Evolutionary conservation across 2,888 invertebrate genomes (phyloP).

Genomic region (Chironomus riparius): DNA sequence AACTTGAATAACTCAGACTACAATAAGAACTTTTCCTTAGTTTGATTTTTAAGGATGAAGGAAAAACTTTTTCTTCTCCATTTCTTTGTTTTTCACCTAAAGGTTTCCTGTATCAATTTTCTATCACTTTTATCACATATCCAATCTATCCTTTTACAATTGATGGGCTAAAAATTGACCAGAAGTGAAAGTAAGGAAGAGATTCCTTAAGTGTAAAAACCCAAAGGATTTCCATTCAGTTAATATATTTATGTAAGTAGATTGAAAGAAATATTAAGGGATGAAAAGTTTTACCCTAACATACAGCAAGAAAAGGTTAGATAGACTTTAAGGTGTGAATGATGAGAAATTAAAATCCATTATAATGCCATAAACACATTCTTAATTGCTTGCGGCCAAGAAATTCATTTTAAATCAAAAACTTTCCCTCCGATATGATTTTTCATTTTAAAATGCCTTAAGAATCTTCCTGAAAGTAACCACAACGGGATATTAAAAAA

Average conservation of each 20-base stretch:
- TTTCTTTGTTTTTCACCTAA: neutral
- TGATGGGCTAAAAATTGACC: neutral
- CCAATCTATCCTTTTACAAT: neutral
- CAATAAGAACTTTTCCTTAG: neutral
- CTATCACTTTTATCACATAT: neutral
- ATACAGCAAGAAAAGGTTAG: neutral
- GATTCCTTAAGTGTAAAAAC: too few species aligned
- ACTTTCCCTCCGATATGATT: neutral
- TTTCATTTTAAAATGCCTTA: neutral
- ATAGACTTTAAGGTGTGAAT: slow-evolving; percentile 10
- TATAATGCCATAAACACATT: slow-evolving; percentile 8
- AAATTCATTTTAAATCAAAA: neutral
- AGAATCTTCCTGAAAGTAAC: neutral
- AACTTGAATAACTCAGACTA: neutral
- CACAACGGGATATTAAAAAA: neutral
- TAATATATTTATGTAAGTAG: neutral
- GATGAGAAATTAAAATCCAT: slow-evolving; percentile 10
- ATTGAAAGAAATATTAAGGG: slow-evolving; percentile 11
- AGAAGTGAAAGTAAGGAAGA: neutral
- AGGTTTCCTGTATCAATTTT: slow-evolving; percentile 21
- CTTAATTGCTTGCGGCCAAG: slow-evolving; percentile 16
- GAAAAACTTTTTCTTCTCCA: neutral
- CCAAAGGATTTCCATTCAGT: too few species aligned
- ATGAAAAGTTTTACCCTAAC: slow-evolving; percentile 2
- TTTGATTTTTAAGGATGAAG: too few species aligned